Evolutionary conservation across 2,797 vertebrate species (phyloP), one percentile per base, ranked within the genome.

Genomic region (Hybognathus amarus): DNA sequence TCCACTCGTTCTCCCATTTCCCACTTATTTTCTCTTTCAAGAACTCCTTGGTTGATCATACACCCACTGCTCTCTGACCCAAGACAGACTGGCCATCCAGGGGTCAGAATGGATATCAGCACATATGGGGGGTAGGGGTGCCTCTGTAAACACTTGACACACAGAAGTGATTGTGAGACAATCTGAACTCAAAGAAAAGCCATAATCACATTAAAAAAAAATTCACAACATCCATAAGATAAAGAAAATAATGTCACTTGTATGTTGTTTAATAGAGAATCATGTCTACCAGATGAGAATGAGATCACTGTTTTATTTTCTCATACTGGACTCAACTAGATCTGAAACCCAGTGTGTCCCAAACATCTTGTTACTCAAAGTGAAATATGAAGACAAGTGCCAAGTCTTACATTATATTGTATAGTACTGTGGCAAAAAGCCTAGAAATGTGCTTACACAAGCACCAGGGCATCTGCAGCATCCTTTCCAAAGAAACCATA

Each of bases 351-450:
- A 68, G 17, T 22, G 22, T 54, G 11, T n/a, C 64, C 8, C 18
- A 52, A 63, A 17, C 24, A 36, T 42, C 24, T 59, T 56, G 18
- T 13, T 80, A 64, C 45, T 67, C 73, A 81, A 71, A 33, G 27
- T 38, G 63, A 76, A 83, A 84, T 6, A 64, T 76, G 30, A 84
- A 77, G 61, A 75, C 42, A 17, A 47, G 47, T 71, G 17, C 73
- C 63, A 81, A 64, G 12, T 40, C 24, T 80, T 36, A 50, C 20
- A 52, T 50, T 64, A 81, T 22, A 24, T 18, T 13, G 18, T n/a
- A 33, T n/a, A 56, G 42, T 47, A 38, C 30, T 61, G 56, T 66
- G 40, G 59, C 59, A 66, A 67, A 59, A 77, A 73, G 82, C 77
- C 71, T 50, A 52, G 36, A 47, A 69, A 63, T 59, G 47, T 82